Evolutionary conservation across 2,797 vertebrate species (phyloP).

Genomic region (Gymnopithys bicolor): DNA sequence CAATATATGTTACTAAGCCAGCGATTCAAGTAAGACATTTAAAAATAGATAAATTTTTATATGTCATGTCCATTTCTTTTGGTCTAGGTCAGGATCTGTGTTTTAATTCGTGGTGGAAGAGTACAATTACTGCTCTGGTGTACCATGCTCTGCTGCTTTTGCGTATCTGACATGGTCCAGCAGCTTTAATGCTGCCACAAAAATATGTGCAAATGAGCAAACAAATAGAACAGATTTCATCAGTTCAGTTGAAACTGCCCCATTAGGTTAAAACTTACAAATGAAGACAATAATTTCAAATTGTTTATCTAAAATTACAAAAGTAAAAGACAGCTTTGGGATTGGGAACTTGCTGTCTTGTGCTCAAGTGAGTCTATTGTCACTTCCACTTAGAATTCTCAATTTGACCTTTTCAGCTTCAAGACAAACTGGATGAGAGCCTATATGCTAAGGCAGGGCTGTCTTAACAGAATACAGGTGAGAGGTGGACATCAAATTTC

Average conservation of each 20-base stretch:
- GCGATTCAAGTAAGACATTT: not conserved
- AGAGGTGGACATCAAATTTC: not conserved
- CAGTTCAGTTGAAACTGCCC: not conserved
- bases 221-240: not conserved
- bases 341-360: not conserved
- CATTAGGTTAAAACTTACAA: not conserved
- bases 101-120: not conserved
- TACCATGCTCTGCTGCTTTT: not conserved
- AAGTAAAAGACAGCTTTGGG: not conserved
- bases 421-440: not conserved
- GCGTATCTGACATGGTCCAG: fast-evolving
- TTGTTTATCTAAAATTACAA: not conserved
- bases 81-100: not conserved
- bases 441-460: not conserved
- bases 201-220: not conserved
- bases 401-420: not conserved
- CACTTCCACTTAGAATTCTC: not conserved
- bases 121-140: not conserved
- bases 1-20: not conserved
- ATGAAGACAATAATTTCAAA: not conserved
- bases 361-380: not conserved
- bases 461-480: not conserved
- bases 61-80: not conserved
- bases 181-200: not conserved
- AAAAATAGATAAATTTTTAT: not conserved